Conservation (phyloP, 2,113 vertebrate genomes). For the Halcyon senegalensis region DNA sequence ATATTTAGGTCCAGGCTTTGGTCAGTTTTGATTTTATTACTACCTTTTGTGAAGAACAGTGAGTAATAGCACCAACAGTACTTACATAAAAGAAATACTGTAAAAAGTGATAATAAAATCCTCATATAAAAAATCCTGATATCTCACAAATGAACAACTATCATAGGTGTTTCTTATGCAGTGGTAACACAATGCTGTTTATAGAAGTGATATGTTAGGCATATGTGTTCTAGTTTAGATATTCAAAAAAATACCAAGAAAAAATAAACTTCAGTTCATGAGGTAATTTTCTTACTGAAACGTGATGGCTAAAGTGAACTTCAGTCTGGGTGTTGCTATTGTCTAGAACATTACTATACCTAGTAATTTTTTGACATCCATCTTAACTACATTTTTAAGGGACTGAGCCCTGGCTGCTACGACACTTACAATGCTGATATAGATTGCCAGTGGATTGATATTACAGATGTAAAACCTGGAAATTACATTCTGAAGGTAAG, state of each 20-base stretch:
- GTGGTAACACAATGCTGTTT: not conserved
- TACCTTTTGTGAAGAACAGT: not conserved
- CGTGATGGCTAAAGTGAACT: not conserved
- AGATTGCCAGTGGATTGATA: conserved; percentile 99
- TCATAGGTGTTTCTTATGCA: not conserved
- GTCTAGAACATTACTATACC: not conserved
- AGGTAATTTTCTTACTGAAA: not conserved
- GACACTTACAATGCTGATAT: conserved; percentile 98
- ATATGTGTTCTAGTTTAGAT: not conserved
- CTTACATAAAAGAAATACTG: not conserved
- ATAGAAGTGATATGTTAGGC: not conserved
- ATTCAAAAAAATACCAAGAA: not conserved
- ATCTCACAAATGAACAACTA: not conserved
- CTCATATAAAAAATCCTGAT: not conserved
- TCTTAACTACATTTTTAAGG: conserved; percentile 75
- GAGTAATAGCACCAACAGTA: not conserved
- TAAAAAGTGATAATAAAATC: not conserved
- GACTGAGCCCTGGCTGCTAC: conserved; percentile 95
- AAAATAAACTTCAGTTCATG: not conserved
- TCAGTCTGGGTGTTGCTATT: not conserved
- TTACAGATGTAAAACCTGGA: conserved; percentile 96
- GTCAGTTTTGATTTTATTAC: not conserved
- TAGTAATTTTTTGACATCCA: not conserved
- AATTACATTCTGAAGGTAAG: conserved; percentile 95
- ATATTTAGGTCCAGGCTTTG: not conserved